Conservation (phyloP, 92 coral and sea anemone genomes). For the Porites lobata region DNA sequence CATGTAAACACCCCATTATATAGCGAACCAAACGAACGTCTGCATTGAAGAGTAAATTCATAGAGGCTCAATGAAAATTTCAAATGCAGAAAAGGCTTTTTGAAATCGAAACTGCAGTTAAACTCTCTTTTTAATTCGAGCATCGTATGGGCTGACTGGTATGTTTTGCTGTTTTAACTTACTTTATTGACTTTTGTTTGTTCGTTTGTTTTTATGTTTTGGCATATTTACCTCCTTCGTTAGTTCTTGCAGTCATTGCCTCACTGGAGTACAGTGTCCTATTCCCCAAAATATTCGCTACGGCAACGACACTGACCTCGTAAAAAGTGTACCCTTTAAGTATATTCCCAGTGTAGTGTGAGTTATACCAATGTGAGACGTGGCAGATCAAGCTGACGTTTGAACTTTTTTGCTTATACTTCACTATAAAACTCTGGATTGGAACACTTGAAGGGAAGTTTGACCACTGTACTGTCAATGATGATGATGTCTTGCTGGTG, state of each 20-base stretch:
- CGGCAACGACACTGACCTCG: conserved; percentile 17
- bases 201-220: too few species aligned
- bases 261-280: background rate
- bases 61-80: too few species aligned
- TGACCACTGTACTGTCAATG: background rate
- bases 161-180: too few species aligned
- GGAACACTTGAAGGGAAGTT: conserved; percentile 1
- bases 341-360: conserved; percentile 6
- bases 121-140: too few species aligned
- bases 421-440: background rate
- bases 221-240: conserved; percentile 18
- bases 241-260: background rate
- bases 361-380: background rate
- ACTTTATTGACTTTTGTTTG: too few species aligned
- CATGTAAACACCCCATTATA: too few species aligned
- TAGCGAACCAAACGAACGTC: too few species aligned
- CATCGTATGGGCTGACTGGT: too few species aligned
- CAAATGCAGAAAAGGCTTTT: too few species aligned
- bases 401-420: background rate
- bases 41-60: too few species aligned
- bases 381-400: conserved; percentile 17
- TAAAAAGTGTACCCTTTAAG: background rate
- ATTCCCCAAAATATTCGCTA: background rate
- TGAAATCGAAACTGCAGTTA: too few species aligned
- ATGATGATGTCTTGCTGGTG: background rate